Evolutionary conservation across 2,797 vertebrate genomes (phyloP), one percentile per base, ranked within the genome.

Genomic region (Lagodon rhomboides): DNA sequence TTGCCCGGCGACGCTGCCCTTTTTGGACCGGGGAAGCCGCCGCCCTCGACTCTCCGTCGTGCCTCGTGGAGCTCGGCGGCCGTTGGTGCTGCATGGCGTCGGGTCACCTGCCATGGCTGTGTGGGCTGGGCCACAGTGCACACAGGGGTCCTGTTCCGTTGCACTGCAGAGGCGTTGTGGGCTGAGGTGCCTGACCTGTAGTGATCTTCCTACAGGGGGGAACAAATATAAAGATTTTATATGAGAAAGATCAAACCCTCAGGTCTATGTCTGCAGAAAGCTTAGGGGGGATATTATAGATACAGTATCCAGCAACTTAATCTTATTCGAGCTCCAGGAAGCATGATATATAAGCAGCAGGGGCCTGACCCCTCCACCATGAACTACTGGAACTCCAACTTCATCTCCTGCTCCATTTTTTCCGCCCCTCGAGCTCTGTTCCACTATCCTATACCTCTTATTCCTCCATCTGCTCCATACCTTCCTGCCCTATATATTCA

Each of bases 61-160:
- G 84, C 92, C 67, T 68, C 72, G 10, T 9, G 89, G 79, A 87
- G 82, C 43, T 96, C 94, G 10, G 92, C 79, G 1, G 75, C 47
- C 43, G 82, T 93, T 0, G 74, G 84, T 27, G 86, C 67, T 3
- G 86, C 85, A 7, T 95, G 93, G 30, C 87, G 91, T 18, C 83
- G 85, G 2, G 94, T 95, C 72, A 95, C 87, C 82, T 96, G 95
- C 94, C 95, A 96, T 18, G 94, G 88, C 69, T 92, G 91, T 73
- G 80, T 80, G 69, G 89, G 88, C 59, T 64, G 64, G 62, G 62
- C 46, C 66, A 75, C 55, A n/a, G 38, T 23, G 13, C 18, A 75
- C 46, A 53, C 34, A 1, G 23, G 65, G 15, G 13, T 61, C 13
- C 77, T 72, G 30, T 59, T 74, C 69, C 59, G 76, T 82, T 66